Conservation (phyloP, 2,888 invertebrate genomes). For the Lepidochrysops patricia region DNA sequence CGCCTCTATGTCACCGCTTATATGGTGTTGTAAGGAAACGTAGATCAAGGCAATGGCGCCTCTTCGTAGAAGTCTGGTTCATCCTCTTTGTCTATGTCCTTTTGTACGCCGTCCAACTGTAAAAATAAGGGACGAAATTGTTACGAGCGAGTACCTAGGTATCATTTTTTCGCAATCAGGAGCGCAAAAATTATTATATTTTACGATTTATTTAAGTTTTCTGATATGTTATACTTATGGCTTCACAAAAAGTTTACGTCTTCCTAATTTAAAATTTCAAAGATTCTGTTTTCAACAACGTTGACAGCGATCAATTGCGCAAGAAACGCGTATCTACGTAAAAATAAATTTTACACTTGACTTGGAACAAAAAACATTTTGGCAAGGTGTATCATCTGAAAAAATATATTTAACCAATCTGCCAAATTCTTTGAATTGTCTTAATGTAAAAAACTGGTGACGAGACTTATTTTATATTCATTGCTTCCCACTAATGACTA, state of each 20-base stretch:
- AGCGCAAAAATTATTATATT: too few relatives aligned
- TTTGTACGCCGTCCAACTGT: constrained; percentile 91
- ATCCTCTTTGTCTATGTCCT: constrained; percentile 86
- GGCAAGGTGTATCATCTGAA: background rate
- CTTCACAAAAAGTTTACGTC: too few relatives aligned
- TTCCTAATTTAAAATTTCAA: background rate
- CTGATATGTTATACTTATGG: too few relatives aligned
- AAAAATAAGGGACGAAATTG: constrained; percentile 8
- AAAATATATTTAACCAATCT: background rate
- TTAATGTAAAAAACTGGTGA: background rate
- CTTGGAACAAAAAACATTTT: background rate
- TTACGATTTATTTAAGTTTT: too few relatives aligned
- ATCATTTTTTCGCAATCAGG: too few relatives aligned
- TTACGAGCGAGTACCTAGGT: too few relatives aligned
- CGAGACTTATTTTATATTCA: background rate
- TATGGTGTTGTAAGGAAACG: background rate
- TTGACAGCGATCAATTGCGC: background rate
- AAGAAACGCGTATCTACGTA: constrained; percentile 6
- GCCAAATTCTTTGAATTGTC: background rate
- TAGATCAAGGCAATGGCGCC: constrained; percentile 80
- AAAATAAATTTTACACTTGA: constrained; percentile 1
- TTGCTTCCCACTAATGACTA: constrained; percentile 84
- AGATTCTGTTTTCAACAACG: background rate
- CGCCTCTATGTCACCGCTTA: background rate
- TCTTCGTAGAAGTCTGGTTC: constrained; percentile 96